phyloP scores from a whole-genome alignment of 2,797 vertebrate species.

The Microctenopoma stevenorrisi region DNA sequence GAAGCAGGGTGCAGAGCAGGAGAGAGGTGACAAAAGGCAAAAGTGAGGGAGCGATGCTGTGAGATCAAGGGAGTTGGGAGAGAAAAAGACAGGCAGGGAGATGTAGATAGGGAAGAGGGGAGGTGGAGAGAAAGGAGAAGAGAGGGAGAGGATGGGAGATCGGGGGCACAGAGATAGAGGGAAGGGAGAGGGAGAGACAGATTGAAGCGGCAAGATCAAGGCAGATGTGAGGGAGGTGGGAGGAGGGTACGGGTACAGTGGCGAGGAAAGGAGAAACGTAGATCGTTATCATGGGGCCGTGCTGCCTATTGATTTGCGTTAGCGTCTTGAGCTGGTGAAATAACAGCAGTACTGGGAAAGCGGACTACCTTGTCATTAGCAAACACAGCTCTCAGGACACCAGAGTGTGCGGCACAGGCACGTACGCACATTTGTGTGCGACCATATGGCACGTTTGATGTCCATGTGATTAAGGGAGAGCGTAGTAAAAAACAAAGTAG shows the following conservation, averaged over 20 bases:
- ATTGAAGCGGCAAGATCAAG: slow-evolving; percentile 73
- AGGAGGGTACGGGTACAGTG: slow-evolving; percentile 37
- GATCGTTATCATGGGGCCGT: slow-evolving; percentile 73
- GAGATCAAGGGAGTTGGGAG: slow-evolving; percentile 56
- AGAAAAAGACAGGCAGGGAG: slow-evolving; percentile 27
- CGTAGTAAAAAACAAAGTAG: slow-evolving; percentile 36
- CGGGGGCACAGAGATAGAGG: slow-evolving; percentile 48
- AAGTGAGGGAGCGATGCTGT: slow-evolving; percentile 45
- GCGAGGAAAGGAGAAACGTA: slow-evolving; percentile 67
- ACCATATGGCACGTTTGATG: slow-evolving; percentile 71
- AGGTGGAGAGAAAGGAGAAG: slow-evolving; percentile 17
- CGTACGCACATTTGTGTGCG: slow-evolving; percentile 26
- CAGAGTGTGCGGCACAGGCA: slow-evolving; percentile 14
- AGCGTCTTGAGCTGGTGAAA: slow-evolving; percentile 70
- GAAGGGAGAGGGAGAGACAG: slow-evolving; percentile 53
- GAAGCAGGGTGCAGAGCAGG: slow-evolving; percentile 32
- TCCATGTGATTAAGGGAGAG: slow-evolving; percentile 54
- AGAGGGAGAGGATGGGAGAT: slow-evolving; percentile 53
- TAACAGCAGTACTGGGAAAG: slow-evolving; percentile 65
- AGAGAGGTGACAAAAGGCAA: slow-evolving; percentile 41
- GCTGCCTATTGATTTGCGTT: slow-evolving; percentile 77
- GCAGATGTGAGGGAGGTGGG: slow-evolving; percentile 64
- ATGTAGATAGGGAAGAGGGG: slow-evolving; percentile 24
- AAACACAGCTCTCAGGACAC: slow-evolving; percentile 41
- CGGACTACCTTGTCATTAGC: slow-evolving; percentile 70